phyloP scores from a whole-genome alignment of 2,113 vertebrate genomes.

The Nanger granti region DNA sequence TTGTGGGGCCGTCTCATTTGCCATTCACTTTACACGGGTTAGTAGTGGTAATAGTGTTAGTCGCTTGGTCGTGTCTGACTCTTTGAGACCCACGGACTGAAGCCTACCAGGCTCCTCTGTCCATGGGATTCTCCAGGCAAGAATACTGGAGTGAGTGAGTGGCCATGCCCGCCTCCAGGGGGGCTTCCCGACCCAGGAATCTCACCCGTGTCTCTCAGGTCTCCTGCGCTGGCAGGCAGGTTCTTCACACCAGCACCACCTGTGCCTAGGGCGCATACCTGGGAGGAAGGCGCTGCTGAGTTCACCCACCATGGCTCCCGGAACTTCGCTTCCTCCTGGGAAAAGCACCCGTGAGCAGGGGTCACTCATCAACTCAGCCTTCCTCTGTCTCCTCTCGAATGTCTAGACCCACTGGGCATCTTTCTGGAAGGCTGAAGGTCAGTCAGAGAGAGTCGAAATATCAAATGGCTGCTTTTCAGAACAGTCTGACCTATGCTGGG shows the following conservation, averaged over 20 bases:
- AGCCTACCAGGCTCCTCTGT: background rate
- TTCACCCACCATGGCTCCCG: rapidly evolving
- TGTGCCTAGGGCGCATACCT: rapidly evolving
- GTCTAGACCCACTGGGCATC: background rate
- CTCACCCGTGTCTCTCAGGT: background rate
- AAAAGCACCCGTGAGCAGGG: background rate
- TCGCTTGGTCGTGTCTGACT: background rate
- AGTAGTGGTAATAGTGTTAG: background rate
- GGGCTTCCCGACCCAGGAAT: background rate
- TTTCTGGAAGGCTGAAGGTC: background rate
- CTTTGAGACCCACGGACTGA: background rate
- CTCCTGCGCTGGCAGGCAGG: background rate
- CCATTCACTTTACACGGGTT: background rate
- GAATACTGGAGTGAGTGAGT: background rate
- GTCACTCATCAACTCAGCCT: background rate
- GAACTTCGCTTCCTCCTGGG: background rate
- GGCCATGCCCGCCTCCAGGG: background rate
- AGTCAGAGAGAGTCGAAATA: background rate
- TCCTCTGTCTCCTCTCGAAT: no score
- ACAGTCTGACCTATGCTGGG: background rate
- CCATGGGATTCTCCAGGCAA: background rate
- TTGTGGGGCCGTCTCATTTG: background rate
- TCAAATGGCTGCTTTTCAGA: background rate
- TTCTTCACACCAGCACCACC: background rate
- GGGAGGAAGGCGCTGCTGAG: background rate